Evolutionary conservation across 2,113 vertebrate genomes (phyloP).

Genomic region (Phycodurus eques): DNA sequence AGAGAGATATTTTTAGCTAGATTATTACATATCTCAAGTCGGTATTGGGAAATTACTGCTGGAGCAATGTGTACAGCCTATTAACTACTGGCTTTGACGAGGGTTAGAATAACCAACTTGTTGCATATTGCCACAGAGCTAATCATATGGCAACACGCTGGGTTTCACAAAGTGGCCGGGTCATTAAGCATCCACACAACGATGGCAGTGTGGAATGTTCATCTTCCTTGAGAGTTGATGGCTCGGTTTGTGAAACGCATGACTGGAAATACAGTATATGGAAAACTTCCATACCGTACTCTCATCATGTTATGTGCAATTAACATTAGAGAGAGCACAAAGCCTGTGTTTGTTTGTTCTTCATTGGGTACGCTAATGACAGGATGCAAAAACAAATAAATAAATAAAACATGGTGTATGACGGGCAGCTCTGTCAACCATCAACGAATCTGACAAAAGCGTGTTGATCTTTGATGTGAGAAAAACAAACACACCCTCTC

Average conservation of each 20-base stretch:
- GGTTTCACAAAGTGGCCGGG: constrained; percentile 33
- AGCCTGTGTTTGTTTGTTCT: constrained; percentile 1
- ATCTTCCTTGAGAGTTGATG: constrained; percentile 24
- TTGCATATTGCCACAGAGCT: constrained; percentile 19
- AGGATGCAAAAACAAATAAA: constrained; percentile 46
- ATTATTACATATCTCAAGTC: not conserved
- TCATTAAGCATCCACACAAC: constrained; percentile 55
- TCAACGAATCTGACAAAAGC: not conserved
- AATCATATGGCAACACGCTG: constrained; percentile 50
- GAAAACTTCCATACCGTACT: not conserved
- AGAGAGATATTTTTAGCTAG: not conserved
- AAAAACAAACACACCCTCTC: not conserved
- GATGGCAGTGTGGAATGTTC: constrained; percentile 46
- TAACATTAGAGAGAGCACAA: not conserved
- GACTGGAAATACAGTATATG: constrained; percentile 7
- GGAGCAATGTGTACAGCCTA: too few relatives aligned
- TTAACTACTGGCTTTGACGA: not conserved
- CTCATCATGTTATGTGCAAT: not conserved
- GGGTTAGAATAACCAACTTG: not conserved
- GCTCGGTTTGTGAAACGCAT: constrained; percentile 7
- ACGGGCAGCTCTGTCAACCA: constrained; percentile 22
- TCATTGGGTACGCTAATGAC: constrained; percentile 44
- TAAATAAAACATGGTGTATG: constrained; percentile 13
- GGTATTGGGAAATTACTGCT: not conserved
- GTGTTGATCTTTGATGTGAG: not conserved